A percentile compares a stretch with the other conserved stretches of the same genome.
Evolutionary conservation across 2,888 invertebrate genomes (phyloP).

Genomic region (Ectemnius lituratus): DNA sequence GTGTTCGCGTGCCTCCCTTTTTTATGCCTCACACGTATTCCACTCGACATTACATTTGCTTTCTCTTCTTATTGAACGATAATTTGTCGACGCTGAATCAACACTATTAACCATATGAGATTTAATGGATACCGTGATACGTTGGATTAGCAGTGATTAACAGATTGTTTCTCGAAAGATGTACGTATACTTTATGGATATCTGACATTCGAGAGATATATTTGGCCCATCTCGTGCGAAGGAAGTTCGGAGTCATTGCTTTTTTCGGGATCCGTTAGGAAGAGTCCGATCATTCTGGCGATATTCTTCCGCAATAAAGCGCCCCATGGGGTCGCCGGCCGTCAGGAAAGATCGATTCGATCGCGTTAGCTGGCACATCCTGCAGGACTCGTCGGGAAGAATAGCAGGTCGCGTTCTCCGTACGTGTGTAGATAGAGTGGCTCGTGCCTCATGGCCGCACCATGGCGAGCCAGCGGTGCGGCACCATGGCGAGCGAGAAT

Average conservation of each 20-base stretch:
- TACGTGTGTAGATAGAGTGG: slow-evolving; percentile 30
- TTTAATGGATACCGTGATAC: too few species aligned
- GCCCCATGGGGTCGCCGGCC: slow-evolving; percentile 11
- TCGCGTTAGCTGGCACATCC: slow-evolving; percentile 30
- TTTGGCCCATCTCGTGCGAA: background rate
- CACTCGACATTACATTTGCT: too few species aligned
- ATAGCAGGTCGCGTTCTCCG: background rate
- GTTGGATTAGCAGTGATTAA: too few species aligned
- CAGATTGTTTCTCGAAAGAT: too few species aligned
- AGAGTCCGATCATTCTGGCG: slow-evolving; percentile 15
- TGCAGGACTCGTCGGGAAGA: slow-evolving; percentile 29
- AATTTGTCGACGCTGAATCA: too few species aligned
- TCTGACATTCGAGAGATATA: too few species aligned
- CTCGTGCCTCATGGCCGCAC: slow-evolving; percentile 32
- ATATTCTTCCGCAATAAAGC: slow-evolving; percentile 32
- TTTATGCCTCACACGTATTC: too few species aligned
- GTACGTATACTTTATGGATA: too few species aligned
- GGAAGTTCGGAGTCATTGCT: slow-evolving; percentile 2
- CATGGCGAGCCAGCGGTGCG: slow-evolving; percentile 41
- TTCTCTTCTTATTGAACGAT: too few species aligned
- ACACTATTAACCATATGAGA: too few species aligned
- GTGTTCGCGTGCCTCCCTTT: too few species aligned
- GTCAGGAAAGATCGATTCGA: slow-evolving; percentile 49
- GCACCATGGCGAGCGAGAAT: slow-evolving; percentile 45
- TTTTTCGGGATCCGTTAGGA: slow-evolving; percentile 17